Conservation (phyloP, 2,113 vertebrate species). For the Trichomycterus rosablanca region DNA sequence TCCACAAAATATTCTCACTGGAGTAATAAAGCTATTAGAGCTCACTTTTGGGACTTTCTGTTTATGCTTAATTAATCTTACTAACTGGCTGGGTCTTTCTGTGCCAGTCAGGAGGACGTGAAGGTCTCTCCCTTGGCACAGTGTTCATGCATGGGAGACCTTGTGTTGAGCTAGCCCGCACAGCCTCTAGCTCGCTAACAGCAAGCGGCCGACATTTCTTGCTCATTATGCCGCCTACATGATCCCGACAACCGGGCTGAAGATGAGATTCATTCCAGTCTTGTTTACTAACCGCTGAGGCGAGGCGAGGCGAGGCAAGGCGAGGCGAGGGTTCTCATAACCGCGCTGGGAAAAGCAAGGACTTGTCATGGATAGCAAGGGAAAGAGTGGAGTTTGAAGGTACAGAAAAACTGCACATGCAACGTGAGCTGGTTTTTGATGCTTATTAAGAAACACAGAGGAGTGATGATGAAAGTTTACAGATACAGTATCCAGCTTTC, state of each 20-base stretch:
- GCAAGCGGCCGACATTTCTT: conserved; percentile 45
- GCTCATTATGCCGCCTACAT: conserved; percentile 57
- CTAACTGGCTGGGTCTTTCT: conserved; percentile 22
- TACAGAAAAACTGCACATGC: not conserved
- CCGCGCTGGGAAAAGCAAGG: not conserved
- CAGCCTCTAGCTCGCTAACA: conserved; percentile 57
- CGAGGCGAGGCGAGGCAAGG: not conserved
- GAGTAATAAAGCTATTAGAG: not conserved
- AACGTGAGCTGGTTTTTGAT: not conserved
- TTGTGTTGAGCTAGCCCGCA: conserved; percentile 41
- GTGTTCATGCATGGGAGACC: conserved; percentile 46
- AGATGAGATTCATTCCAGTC: conserved; percentile 32
- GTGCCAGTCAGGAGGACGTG: conserved; percentile 38
- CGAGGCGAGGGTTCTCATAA: not conserved
- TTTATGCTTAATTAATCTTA: conserved; percentile 43
- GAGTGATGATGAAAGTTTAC: no score
- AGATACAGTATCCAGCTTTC: no score
- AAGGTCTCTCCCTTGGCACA: conserved; percentile 36
- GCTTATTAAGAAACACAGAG: no score
- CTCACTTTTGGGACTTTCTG: conserved; percentile 14
- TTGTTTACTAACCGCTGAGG: conserved; percentile 25
- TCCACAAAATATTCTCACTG: conserved; percentile 1
- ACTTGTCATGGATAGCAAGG: not conserved
- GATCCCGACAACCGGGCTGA: conserved; percentile 14
- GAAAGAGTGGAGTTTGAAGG: no score